Evolutionary conservation across 2,113 vertebrate genomes (phyloP), one percentile per base, ranked within the genome.

Genomic region (Trachemys scripta): DNA sequence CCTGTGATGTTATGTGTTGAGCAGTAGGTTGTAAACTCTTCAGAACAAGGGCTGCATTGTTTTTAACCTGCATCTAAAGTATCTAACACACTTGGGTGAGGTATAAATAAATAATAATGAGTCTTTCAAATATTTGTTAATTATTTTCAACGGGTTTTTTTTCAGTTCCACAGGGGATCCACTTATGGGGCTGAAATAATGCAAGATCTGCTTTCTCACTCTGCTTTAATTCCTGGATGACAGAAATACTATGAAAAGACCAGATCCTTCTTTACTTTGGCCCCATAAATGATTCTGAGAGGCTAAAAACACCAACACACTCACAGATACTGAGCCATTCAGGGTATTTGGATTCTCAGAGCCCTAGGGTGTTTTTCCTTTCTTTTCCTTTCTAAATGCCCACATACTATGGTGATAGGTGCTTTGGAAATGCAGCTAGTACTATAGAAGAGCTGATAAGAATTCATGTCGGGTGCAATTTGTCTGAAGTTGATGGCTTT

Each of bases 91-190:
- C 22, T 31, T 13, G 47, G 47, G 12, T 69, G 42, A 31, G 51
- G 0, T 24, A 49, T 0, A 4, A 10, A 3, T 0, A 3, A 49
- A 72, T 83, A 10, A 0, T n/a, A 51, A 65, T 31, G 59, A 35
- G 59, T 31, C n/a, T 82, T 54, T 35, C 20, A 87, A 59, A 78
- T 38, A 8, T 13, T 87, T 85, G 16, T 69, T 87, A 49, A 59
- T 2, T 80, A 20, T 10, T 80, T 97, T 85, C 69, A 81, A 1
- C 1, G 29, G 25, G 10, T 1, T 38, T 85, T n/a, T 42, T 81
- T 69, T 59, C 82, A 38, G 72, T 49, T 87, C 25, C 78, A 59
- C 62, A 10, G 80, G 53, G 6, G 25, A 47, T 45, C 13, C 27
- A 54, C 25, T 82, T 24, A 2, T 4, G 11, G 12, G 10, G 3